Percentiles rank a stretch among this genome's conserved stretches.
These are phyloP conservation scores for Podarcis muralis DNA, from an alignment of 2,113 vertebrate species.

Conservation along the genomic window DNA sequence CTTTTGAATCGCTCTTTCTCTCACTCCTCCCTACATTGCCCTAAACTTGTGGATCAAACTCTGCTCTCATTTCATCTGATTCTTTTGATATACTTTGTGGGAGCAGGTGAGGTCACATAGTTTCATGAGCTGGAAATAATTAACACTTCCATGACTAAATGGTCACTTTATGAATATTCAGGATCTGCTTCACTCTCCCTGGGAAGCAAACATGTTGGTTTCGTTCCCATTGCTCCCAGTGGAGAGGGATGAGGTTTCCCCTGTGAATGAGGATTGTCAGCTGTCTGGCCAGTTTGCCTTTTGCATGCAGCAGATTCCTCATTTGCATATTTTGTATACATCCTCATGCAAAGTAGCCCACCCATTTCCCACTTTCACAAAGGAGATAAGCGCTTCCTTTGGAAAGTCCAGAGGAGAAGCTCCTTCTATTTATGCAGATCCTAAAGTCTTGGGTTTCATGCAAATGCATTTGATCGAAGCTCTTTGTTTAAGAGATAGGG, in stretches of 20 bases:
- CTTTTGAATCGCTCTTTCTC: neutral
- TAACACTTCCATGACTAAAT: conserved; percentile 77
- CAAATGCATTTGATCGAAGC: conserved; percentile 71
- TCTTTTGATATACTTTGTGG: conserved; percentile 41
- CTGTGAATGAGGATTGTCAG: conserved; percentile 78
- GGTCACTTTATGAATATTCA: conserved; percentile 84
- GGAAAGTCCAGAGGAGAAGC: conserved; percentile 68
- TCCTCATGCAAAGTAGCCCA: conserved; percentile 80
- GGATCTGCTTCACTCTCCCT: conserved; percentile 70
- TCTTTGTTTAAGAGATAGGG: conserved; percentile 62
- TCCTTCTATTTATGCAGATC: conserved; percentile 74
- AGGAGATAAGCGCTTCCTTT: conserved; percentile 75
- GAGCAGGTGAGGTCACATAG: conserved; percentile 73
- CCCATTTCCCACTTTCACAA: conserved; percentile 78
- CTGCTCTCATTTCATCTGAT: conserved; percentile 46
- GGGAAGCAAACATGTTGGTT: conserved; percentile 74
- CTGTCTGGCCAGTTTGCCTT: conserved; percentile 72
- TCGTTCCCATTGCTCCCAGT: conserved; percentile 66
- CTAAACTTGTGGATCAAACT: conserved; percentile 43
- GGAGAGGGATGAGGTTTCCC: conserved; percentile 58
- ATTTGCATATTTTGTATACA: conserved; percentile 83
- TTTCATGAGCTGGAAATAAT: conserved; percentile 73
- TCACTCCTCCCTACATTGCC: conserved; percentile 1
- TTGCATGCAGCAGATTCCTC: conserved; percentile 73
- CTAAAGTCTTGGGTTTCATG: conserved; percentile 77